Evolutionary conservation across 1,140 invertebrate genomes (phyloP), one percentile per base, ranked within the genome.

Genomic region (Globodera ellingtonae): DNA sequence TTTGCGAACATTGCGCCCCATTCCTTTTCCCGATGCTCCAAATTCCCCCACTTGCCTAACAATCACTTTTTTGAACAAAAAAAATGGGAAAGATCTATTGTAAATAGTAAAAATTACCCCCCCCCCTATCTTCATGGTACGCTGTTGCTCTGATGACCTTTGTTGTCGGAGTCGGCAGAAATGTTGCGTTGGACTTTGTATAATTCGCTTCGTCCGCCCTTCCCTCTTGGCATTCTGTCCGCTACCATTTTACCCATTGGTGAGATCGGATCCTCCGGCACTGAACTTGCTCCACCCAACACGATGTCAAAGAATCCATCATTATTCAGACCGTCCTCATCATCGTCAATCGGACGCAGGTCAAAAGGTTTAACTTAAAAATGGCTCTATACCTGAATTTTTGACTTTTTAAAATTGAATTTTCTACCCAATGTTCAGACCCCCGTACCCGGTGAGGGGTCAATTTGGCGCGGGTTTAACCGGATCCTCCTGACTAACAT

Each of bases 241-340:
- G 46, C 56, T 47, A 24, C 59, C 47, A 18, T 71, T 46, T 47
- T 47, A 62, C 18, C 75, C 35, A 35, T 35, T 75, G 77, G 44
- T 10, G 70, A 75, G 46, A 79, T 66, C 6, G 50, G 69, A 79
- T 80, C 24, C 56, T 80, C 72, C n/a, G 70, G 73, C 15, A 47
- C 59, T 47, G n/a, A 35, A 35, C 35, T 56, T 10, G 46, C 74
- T 9, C 44, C 59, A 13, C 46, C 48, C 73, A 80, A 44, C 3
- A 65, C 65, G n/a, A 80, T 69, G 9, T 80, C 48, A 13, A 80
- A 80, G 46, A 80, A 80, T 46, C 59, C 35, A 48, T 76, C 74
- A 15, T 78, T 71, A 3, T 21, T 24, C 52, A 10, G 15, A 15
- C 48, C 71, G 21, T 44, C 78, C 15, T 46, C 71, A 3, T 44